These are phyloP conservation scores for Pollenia griseotomentosa DNA, from an alignment of 2,888 invertebrate species.

Conservation along the genomic window DNA sequence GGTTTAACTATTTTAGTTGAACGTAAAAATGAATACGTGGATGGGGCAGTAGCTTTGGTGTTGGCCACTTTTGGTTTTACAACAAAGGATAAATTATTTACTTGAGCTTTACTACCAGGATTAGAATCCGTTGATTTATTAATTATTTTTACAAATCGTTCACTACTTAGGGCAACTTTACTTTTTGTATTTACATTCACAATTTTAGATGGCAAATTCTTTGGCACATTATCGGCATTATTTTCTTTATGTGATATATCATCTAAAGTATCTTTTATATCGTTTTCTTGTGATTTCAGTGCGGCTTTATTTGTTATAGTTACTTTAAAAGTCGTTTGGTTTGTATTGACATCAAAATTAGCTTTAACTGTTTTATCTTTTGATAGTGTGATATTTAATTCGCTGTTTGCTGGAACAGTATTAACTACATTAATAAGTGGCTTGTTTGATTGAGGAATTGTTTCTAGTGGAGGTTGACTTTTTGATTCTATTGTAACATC, in stretches of 20 bases:
- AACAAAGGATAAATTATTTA: not conserved
- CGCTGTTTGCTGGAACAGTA: not conserved
- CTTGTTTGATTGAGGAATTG: not conserved
- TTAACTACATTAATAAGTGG: not conserved
- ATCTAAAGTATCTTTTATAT: not conserved
- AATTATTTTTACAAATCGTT: constrained; percentile 11
- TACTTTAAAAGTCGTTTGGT: constrained; percentile 51
- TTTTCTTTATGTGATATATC: constrained; percentile 20
- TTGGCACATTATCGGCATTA: not conserved
- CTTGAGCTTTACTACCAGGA: not conserved
- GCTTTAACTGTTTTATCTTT: constrained; percentile 37
- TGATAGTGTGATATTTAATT: not conserved
- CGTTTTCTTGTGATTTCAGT: not conserved
- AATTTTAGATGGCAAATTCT: not conserved
- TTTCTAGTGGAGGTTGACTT: not conserved
- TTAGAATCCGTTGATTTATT: not conserved
- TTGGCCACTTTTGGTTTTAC: not conserved
- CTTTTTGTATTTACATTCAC: not conserved
- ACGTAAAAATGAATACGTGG: constrained; percentile 20
- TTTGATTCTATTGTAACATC: not conserved
- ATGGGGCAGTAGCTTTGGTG: not conserved
- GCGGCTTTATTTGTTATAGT: constrained; percentile 43
- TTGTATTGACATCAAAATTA: constrained; percentile 33
- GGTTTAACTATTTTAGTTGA: constrained; percentile 81
- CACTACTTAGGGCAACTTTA: not conserved